Evolutionary conservation across 1,140 invertebrate species (phyloP), one percentile per base, ranked within the genome.

Genomic region (Papilio dardanus): DNA sequence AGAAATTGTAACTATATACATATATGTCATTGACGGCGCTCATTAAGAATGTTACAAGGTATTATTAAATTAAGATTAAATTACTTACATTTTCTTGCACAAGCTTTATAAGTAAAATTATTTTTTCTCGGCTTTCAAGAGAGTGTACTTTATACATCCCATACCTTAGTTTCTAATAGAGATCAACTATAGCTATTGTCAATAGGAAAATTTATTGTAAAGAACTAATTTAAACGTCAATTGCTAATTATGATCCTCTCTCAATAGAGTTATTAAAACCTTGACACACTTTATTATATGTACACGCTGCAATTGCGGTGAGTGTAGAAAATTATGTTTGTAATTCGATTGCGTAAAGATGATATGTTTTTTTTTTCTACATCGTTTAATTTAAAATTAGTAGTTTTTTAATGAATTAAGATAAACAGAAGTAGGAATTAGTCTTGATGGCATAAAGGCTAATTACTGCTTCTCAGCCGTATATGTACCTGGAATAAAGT

Each of bases 301-400:
- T 14, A 28, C 7, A 28, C 54, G 54, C 21, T 62, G 24, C 54
- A 54, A 54, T 24, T 24, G 54, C 24, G 46, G 46, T 7, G 54
- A 62, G 24, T 62, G 54, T 62, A 62, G 54, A 62, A 62, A 62
- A 62, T 62, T 28, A 62, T 62, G 54, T 28, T 62, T 62, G 54
- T 28, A 28, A 62, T 62, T 62, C 10, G 24, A 28, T 62, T 62
- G 24, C 54, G 54, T 12, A 62, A 62, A 62, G 54, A 62, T 62
- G 54, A 62, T 62, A 62, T 24, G 24, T 21, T 28, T 62, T 62
- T 28, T 62, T 12, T 28, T 12, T 5, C 24, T 30, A 5, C 1
- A 28, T 62, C 24, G 24, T 30, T 12, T 24, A 2, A 54, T 24
- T 28, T 24, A 12, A 1, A 46, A 10, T 54, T 24, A 14, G 7